phyloP scores from a whole-genome alignment of 2,113 vertebrate species.

The Brienomyrus brachyistius region DNA sequence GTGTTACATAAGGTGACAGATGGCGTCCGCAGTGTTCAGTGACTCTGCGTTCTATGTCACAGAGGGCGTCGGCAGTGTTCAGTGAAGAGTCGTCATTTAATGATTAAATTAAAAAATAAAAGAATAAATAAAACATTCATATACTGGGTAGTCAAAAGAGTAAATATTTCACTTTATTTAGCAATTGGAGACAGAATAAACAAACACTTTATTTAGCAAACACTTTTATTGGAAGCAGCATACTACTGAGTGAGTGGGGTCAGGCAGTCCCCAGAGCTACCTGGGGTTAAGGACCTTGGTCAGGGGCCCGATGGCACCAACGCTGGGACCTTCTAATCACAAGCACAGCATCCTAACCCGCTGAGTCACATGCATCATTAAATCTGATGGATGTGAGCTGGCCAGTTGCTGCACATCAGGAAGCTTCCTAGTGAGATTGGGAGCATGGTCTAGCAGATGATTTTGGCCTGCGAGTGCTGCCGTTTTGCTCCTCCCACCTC shows the following conservation, averaged over 20 bases:
- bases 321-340: background rate
- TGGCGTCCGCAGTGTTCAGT: background rate
- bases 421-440: background rate
- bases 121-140: background rate
- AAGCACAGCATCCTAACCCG: background rate
- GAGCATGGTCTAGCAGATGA: background rate
- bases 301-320: background rate
- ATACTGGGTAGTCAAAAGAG: background rate
- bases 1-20: too few relatives aligned
- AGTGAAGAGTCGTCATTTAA: background rate
- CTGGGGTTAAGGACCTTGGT: background rate
- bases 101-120: background rate
- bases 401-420: background rate
- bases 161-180: background rate
- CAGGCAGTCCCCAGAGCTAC: background rate
- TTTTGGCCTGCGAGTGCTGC: background rate
- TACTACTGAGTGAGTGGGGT: background rate
- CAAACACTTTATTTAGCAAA: background rate
- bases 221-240: background rate
- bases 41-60: background rate
- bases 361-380: background rate
- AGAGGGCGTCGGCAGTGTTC: too few relatives aligned
- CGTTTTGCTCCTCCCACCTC: background rate
- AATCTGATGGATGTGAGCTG: background rate
- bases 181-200: background rate